Base-by-base conservation (phyloP, 2,113 vertebrate genomes). In the Varanus salvator region DNA sequence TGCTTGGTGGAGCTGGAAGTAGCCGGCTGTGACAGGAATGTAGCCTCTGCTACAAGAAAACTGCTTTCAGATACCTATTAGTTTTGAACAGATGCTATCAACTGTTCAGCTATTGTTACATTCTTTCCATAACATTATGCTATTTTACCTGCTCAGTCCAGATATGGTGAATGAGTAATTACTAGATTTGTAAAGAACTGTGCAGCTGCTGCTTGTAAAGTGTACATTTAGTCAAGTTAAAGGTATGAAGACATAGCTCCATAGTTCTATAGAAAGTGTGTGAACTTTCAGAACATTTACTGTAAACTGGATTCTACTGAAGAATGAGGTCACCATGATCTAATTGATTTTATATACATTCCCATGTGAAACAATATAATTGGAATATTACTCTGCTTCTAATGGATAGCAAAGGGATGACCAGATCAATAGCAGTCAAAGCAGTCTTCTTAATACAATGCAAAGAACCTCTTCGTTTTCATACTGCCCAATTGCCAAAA, bases 1-100 rank as follows among this genome's bases (percentile, higher is more conserved):
- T 0, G 0, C 64, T 3, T 88, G 1, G 75, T 5, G 25, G 27
- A 15, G 27, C 11, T 3, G 57, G 38, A 81, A n/a, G 12, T 74
- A 64, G 34, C n/a, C 52, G 44, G 2, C 12, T 1, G 44, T 54
- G 74, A 83, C 17, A 54, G 1, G 80, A 52, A 38, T 25, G 11
- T n/a, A 27, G 27, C 60, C 66, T 44, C 25, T 8, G 27, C 8
- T 52, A 8, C 68, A 4, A 94, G 68, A 0, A 1, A 78, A 19
- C 6, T 88, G 21, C 34, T 80, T 88, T 76, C 75, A 64, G 69
- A 3, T 29, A 54, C 64, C 52, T 38, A 25, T 81, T 4, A 48
- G 1, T 0, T 54, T 12, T 38, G 25, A 14, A 50, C 50, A 69
- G 27, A 1, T 68, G 71, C 86, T 44, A 77, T 15, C 78, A 11